Conservation (phyloP, 1,140 invertebrate genomes). For the Potamilus streckersoni region DNA sequence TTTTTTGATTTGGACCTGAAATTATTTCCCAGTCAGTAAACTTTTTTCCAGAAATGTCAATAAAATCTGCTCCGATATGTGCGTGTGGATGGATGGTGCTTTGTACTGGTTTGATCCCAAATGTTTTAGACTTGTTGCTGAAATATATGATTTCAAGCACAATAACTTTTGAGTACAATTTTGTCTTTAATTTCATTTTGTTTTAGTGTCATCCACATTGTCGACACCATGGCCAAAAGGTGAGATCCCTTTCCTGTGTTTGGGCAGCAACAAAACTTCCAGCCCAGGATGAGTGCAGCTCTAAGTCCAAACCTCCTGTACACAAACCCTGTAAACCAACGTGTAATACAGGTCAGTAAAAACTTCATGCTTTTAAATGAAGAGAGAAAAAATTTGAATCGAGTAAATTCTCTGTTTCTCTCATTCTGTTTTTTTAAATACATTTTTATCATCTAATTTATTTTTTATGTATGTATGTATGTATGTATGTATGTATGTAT, state of each 20-base stretch:
- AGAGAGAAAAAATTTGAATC: no score
- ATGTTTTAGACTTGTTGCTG: no score
- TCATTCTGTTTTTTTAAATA: no score
- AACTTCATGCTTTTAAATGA: no score
- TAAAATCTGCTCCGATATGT: no score
- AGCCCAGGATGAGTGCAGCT: conserved; percentile 30
- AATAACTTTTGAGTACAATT: background rate
- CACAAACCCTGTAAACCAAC: conserved; percentile 30
- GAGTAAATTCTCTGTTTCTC: no score
- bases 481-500: background rate
- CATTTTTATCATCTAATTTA: no score
- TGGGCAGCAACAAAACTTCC: conserved; percentile 37
- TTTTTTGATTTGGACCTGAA: no score
- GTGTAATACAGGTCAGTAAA: conserved; percentile 12
- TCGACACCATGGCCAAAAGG: conserved; percentile 24
- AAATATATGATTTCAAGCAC: background rate
- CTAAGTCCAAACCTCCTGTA: conserved; percentile 30
- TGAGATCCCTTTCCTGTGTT: conserved; percentile 36
- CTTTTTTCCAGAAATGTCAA: no score
- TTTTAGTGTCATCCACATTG: conserved; percentile 40
- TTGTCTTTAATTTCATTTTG: background rate
- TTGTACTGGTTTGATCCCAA: no score
- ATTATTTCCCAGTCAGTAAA: no score
- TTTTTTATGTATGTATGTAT: background rate
- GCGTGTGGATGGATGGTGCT: no score